Conservation (phyloP, 1,140 invertebrate genomes). For the Probaryconus sp. region DNA sequence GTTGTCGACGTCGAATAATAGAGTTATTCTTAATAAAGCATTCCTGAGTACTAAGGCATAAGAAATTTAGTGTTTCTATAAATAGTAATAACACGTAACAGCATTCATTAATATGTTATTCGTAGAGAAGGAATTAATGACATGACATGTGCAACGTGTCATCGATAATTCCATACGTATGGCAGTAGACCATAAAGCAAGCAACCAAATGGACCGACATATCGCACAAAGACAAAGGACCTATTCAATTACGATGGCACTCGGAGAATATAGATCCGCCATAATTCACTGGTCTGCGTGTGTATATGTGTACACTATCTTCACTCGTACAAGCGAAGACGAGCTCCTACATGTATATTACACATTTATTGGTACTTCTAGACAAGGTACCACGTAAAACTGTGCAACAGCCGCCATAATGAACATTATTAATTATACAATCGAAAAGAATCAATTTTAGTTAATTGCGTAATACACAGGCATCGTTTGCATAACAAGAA, state of each 20-base stretch:
- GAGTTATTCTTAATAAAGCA: conserved; percentile 22
- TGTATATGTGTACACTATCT: conserved; percentile 51
- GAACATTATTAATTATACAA: conserved; percentile 43
- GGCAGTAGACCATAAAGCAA: conserved; percentile 56
- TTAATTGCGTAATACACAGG: conserved; percentile 51
- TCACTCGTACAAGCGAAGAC: conserved; percentile 28
- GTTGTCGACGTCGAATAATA: conserved; percentile 10
- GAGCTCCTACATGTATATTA: conserved; percentile 40
- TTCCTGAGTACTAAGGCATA: neutral
- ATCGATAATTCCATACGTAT: conserved; percentile 58
- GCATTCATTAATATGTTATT: conserved; percentile 53
- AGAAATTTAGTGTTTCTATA: conserved; percentile 1
- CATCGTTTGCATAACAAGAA: too few relatives aligned
- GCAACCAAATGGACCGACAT: conserved; percentile 62
- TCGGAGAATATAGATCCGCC: conserved; percentile 62
- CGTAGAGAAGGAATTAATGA: conserved; percentile 51
- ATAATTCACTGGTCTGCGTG: conserved; percentile 57
- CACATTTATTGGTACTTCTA: conserved; percentile 49
- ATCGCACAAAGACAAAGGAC: conserved; percentile 63
- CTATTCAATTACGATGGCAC: conserved; percentile 63
- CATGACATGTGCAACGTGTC: conserved; percentile 56
- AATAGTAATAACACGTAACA: conserved; percentile 31
- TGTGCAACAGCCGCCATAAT: conserved; percentile 15
- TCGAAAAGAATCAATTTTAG: conserved; percentile 42
- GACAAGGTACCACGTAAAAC: conserved; percentile 35